Conservation (phyloP, 2,888 invertebrate genomes). For the Volucella bombylans region DNA sequence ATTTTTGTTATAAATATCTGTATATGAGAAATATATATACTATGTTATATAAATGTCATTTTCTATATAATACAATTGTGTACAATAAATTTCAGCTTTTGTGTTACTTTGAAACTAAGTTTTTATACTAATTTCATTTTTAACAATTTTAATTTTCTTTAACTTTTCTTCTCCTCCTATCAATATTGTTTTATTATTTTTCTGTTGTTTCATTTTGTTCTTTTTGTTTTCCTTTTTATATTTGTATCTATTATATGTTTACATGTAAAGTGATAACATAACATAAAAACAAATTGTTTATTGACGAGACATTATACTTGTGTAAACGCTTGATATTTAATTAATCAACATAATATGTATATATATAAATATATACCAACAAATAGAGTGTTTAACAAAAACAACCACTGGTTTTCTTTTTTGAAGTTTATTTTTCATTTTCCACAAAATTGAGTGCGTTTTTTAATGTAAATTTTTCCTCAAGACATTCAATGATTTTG, state of each 20-base stretch:
- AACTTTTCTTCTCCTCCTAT: background rate
- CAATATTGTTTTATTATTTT: background rate
- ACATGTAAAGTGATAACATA: conserved; percentile 49
- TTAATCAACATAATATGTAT: conserved; percentile 48
- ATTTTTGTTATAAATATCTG: conserved; percentile 57
- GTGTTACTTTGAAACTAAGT: conserved; percentile 39
- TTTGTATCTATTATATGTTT: conserved; percentile 49
- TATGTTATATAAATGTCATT: conserved; percentile 56
- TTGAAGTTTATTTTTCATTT: background rate
- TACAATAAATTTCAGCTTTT: conserved; percentile 66
- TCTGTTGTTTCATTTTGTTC: background rate
- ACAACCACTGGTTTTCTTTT: conserved; percentile 4
- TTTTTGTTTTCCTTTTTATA: conserved; percentile 20
- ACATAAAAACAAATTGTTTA: conserved; percentile 30
- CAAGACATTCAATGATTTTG: conserved; percentile 26
- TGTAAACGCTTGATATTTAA: conserved; percentile 70
- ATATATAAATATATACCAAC: conserved; percentile 22
- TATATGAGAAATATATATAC: conserved; percentile 49
- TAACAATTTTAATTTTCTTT: background rate
- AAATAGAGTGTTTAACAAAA: background rate
- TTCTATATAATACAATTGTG: conserved; percentile 58
- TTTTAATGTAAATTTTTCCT: conserved; percentile 35
- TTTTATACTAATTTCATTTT: conserved; percentile 6
- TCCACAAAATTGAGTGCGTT: conserved; percentile 36
- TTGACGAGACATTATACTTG: conserved; percentile 58